Conservation (phyloP, 2,113 vertebrate genomes). For the Heptranchias perlo region DNA sequence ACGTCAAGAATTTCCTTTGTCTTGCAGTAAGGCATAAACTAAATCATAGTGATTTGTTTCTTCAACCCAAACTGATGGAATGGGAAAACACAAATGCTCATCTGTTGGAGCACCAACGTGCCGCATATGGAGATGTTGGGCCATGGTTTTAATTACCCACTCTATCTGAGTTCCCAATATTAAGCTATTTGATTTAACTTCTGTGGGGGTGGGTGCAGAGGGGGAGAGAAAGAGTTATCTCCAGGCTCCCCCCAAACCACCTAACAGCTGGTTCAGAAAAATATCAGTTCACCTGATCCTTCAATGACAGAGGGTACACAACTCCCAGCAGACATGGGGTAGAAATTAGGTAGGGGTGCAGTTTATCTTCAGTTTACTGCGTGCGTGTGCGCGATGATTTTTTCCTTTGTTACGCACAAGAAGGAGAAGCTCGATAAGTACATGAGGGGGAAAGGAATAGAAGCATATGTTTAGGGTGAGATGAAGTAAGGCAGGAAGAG, state of each 20-base stretch:
- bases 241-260: not conserved
- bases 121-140: not conserved
- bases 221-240: not conserved
- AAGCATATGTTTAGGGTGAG: not conserved
- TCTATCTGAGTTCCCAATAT: not conserved
- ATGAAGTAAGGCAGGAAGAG: not conserved
- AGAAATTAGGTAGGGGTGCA: not conserved
- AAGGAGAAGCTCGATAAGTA: not conserved
- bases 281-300: not conserved
- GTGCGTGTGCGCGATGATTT: not conserved
- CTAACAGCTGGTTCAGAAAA: not conserved
- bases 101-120: not conserved
- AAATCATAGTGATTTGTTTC: not conserved
- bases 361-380: not conserved
- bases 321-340: not conserved
- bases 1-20: not conserved
- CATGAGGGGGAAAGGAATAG: not conserved
- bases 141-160: not conserved
- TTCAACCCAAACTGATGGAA: not conserved
- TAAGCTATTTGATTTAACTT: not conserved
- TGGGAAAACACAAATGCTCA: not conserved
- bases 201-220: not conserved
- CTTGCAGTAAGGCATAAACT: not conserved
- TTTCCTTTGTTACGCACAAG: not conserved
- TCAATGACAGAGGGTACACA: not conserved